Conservation (phyloP, 1,140 invertebrate genomes). For the Belonocnema kinseyi region DNA sequence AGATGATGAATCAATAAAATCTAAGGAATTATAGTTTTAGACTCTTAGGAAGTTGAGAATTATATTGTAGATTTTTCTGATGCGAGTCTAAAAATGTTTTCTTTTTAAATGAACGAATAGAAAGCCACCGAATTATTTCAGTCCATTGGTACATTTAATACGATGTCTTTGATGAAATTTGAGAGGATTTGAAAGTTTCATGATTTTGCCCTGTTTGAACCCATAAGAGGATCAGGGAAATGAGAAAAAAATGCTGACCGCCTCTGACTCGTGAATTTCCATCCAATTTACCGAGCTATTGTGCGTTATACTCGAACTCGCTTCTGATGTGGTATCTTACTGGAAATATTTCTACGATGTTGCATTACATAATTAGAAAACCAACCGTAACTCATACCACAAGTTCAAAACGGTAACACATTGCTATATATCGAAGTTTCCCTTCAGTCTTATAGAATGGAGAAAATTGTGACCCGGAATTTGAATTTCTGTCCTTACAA, state of each 20-base stretch:
- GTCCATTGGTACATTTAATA: slow-evolving; percentile 23
- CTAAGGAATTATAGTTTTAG: too few species aligned
- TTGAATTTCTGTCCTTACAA: too few species aligned
- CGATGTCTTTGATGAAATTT: slow-evolving; percentile 9
- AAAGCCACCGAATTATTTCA: neutral
- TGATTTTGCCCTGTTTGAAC: neutral
- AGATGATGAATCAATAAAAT: neutral
- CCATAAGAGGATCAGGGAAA: slow-evolving; percentile 12
- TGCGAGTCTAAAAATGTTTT: too few species aligned
- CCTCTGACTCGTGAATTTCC: slow-evolving; percentile 36
- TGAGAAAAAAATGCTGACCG: slow-evolving; percentile 31
- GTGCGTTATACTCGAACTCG: slow-evolving; percentile 4
- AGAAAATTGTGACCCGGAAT: too few species aligned
- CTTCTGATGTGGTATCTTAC: neutral
- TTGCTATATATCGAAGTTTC: too few species aligned
- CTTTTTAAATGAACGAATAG: too few species aligned
- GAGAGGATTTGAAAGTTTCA: slow-evolving; percentile 3
- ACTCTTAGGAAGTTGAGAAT: too few species aligned
- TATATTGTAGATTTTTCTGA: too few species aligned
- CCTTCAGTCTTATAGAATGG: too few species aligned
- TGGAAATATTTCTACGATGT: neutral
- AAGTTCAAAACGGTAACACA: too few species aligned
- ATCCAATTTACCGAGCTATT: slow-evolving; percentile 42
- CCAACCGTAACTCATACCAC: neutral
- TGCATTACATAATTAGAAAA: neutral